Conservation (phyloP, 2,113 vertebrate species). For the Chiloscyllium plagiosum region DNA sequence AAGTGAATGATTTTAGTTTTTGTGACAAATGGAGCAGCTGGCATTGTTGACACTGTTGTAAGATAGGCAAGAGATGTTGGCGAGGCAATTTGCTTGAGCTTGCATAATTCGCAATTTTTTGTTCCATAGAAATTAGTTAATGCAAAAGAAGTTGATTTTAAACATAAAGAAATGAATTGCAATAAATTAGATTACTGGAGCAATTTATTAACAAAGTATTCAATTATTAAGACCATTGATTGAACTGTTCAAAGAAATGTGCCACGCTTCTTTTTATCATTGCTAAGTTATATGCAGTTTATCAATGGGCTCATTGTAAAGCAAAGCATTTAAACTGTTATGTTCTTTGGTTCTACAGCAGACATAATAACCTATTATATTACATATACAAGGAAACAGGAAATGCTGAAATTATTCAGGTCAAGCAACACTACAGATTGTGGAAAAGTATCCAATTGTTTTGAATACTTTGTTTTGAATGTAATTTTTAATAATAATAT, state of each 20-base stretch:
- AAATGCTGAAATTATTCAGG: slow-evolving; percentile 1
- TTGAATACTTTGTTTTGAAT: neutral
- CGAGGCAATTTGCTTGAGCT: neutral
- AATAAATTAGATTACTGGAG: neutral
- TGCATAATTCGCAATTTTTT: neutral
- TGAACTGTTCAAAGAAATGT: neutral
- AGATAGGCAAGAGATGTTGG: neutral
- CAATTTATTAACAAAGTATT: neutral
- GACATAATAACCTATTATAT: neutral
- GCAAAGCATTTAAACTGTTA: neutral
- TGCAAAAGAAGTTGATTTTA: neutral
- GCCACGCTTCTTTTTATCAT: neutral
- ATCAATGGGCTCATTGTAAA: neutral
- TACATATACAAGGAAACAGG: neutral
- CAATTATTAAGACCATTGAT: neutral
- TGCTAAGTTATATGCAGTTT: neutral
- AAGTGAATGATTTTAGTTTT: neutral
- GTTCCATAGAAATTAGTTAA: neutral
- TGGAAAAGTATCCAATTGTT: neutral
- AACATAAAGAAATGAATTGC: neutral
- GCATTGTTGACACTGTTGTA: neutral
- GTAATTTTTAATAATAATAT: neutral
- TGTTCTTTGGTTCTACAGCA: neutral
- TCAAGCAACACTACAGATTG: neutral
- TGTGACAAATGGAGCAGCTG: neutral